A percentile compares a stretch with the other conserved stretches of the same genome.
These are phyloP conservation scores for Passer domesticus DNA, from an alignment of 2,113 vertebrate species.

Conservation along the genomic window DNA sequence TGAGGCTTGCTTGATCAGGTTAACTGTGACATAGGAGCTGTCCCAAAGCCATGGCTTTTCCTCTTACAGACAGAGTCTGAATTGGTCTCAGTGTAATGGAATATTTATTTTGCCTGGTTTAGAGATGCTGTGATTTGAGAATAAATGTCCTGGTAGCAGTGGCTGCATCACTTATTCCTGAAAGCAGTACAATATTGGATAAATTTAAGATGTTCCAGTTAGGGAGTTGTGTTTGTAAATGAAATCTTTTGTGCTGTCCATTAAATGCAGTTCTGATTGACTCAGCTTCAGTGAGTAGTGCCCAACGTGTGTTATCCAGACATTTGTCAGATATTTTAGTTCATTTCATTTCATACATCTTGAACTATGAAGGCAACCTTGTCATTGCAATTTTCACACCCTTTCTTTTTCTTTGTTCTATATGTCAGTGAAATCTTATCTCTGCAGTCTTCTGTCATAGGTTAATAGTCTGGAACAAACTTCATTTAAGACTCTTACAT, in stretches of 20 bases:
- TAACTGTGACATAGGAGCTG: not conserved
- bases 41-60: not conserved
- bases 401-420: slow-evolving; percentile 76
- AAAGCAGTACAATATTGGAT: not conserved
- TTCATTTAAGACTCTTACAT: slow-evolving; percentile 69
- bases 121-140: not conserved
- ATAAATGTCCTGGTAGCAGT: not conserved
- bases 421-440: slow-evolving; percentile 77
- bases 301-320: slow-evolving; percentile 51
- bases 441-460: slow-evolving; percentile 74
- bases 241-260: not conserved
- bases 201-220: not conserved
- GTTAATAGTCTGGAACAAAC: slow-evolving; percentile 81
- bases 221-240: not conserved
- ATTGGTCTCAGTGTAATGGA: not conserved
- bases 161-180: not conserved
- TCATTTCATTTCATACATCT: slow-evolving; percentile 72
- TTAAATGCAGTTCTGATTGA: slow-evolving; percentile 14
- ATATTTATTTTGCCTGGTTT: not conserved
- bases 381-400: slow-evolving; percentile 76
- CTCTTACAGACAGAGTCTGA: not conserved
- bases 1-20: not conserved
- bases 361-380: slow-evolving; percentile 73
- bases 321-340: slow-evolving; percentile 74
- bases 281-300: slow-evolving; percentile 12